Conservation (phyloP, 1,140 invertebrate genomes). For the Hyles vespertilio region DNA sequence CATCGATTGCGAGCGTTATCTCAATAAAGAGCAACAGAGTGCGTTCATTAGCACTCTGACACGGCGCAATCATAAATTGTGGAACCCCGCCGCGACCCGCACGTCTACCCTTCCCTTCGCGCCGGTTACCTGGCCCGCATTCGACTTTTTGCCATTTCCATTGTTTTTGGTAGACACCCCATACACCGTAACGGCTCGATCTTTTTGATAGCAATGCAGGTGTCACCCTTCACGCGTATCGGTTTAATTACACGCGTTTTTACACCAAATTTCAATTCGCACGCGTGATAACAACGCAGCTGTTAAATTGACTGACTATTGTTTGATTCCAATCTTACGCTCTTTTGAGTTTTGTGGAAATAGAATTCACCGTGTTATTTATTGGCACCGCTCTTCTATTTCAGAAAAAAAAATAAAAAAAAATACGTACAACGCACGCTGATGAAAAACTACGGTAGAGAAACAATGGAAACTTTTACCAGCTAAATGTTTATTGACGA, state of each 20-base stretch:
- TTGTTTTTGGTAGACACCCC: slow-evolving; percentile 66
- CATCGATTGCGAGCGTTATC: slow-evolving; percentile 70
- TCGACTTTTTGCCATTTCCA: slow-evolving; percentile 68
- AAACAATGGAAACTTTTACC: not conserved
- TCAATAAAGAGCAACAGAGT: slow-evolving; percentile 73
- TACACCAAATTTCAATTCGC: slow-evolving; percentile 52
- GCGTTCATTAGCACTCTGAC: slow-evolving; percentile 73
- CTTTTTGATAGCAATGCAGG: slow-evolving; percentile 59
- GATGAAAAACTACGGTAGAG: not conserved
- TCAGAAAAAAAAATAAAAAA: too few species aligned
- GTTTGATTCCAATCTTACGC: not conserved
- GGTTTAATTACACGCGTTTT: slow-evolving; percentile 61
- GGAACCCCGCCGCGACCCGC: slow-evolving; percentile 60
- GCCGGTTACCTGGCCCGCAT: slow-evolving; percentile 60
- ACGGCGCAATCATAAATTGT: slow-evolving; percentile 72
- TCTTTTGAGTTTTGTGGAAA: too few species aligned
- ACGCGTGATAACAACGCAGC: slow-evolving; percentile 45
- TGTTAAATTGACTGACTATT: slow-evolving; percentile 17
- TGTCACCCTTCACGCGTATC: slow-evolving; percentile 63
- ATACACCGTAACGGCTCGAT: slow-evolving; percentile 64
- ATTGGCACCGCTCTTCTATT: too few species aligned
- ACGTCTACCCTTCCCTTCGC: slow-evolving; percentile 46
- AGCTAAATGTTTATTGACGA: too few species aligned
- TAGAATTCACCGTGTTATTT: too few species aligned
- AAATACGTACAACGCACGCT: not conserved